These are phyloP conservation scores for Apogon hyalosoma DNA, from an alignment of 2,797 vertebrate genomes.

Conservation along the genomic window DNA sequence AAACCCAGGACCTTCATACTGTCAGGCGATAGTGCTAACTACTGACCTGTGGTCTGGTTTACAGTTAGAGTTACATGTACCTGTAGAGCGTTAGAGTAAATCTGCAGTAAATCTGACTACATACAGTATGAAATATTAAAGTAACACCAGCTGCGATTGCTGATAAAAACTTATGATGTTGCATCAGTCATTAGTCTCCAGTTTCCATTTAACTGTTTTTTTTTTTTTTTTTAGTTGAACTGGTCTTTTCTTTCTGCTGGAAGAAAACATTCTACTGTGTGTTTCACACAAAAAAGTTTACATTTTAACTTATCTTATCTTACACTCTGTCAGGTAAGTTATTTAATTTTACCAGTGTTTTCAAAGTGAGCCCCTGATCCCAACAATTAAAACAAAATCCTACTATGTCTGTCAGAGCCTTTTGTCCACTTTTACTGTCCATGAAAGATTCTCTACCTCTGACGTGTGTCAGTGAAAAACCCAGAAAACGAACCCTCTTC, in stretches of 20 bases:
- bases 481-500: background rate
- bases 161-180: no score
- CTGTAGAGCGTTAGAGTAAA: no score
- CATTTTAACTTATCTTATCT: background rate
- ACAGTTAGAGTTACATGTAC: no score
- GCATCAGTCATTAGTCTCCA: no score
- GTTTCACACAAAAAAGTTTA: conserved; percentile 1
- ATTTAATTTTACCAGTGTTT: background rate
- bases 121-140: no score
- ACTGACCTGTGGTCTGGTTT: no score
- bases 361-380: conserved; percentile 23
- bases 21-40: no score
- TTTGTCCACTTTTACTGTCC: background rate
- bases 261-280: background rate
- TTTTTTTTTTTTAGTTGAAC: background rate
- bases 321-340: background rate
- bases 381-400: conserved; percentile 16
- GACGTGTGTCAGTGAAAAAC: background rate
- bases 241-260: background rate
- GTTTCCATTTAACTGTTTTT: background rate
- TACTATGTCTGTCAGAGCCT: conserved; percentile 19
- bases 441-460: background rate
- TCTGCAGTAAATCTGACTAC: no score
- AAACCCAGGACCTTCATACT: no score
- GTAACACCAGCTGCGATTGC: no score